Conservation (phyloP, 1,140 invertebrate genomes). For the Chlorops oryzae region DNA sequence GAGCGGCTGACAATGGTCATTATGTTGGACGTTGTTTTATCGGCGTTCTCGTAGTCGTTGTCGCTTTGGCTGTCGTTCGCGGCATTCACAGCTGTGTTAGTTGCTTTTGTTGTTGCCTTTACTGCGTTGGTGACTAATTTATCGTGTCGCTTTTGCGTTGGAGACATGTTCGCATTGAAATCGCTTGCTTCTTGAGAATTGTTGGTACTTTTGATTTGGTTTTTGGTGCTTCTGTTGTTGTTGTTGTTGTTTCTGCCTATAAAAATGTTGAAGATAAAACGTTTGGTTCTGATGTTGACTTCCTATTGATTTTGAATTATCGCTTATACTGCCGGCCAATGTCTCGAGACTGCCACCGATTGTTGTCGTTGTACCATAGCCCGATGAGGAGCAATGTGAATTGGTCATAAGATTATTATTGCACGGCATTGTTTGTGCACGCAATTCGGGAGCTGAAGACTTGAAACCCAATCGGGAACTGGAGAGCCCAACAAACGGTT, state of each 20-base stretch:
- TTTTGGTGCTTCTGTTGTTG: not conserved
- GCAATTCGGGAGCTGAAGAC: constrained; percentile 38
- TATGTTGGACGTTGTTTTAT: not conserved
- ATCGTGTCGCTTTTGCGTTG: no score
- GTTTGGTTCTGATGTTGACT: constrained; percentile 8
- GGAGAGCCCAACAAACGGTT: constrained; percentile 30
- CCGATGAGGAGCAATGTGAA: constrained; percentile 37
- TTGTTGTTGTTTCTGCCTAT: constrained; percentile 2
- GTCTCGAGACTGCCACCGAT: constrained; percentile 39
- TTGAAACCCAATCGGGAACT: constrained; percentile 37
- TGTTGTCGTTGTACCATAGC: constrained; percentile 24
- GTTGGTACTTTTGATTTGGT: not conserved
- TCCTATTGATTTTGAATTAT: no score
- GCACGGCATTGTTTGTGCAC: constrained; percentile 29
- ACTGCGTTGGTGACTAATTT: no score
- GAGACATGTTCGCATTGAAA: no score
- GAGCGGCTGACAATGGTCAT: no score
- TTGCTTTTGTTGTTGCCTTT: not conserved
- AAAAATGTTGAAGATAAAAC: not conserved
- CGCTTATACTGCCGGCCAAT: constrained; percentile 25
- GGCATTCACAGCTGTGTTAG: not conserved
- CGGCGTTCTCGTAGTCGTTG: not conserved
- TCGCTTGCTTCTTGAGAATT: no score
- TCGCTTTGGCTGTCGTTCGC: not conserved
- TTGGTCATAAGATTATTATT: constrained; percentile 41